Conservation (phyloP, 1,140 invertebrate species). For the Drosophila insularis region DNA sequence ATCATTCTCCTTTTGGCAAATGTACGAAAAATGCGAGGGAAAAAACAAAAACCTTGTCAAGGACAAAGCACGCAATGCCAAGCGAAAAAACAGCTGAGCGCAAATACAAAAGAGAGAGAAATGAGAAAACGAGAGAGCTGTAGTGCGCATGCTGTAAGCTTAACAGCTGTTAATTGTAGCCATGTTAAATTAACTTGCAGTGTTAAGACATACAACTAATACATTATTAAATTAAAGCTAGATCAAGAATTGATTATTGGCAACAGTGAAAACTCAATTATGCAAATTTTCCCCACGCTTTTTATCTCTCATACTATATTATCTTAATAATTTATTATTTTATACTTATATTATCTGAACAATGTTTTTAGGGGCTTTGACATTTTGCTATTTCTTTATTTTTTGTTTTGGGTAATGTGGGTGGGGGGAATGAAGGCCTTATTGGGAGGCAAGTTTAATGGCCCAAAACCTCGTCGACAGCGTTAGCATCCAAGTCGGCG, state of each 20-base stretch:
- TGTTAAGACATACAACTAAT: neutral
- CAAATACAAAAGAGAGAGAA: constrained; percentile 21
- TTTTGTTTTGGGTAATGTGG: neutral
- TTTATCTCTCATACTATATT: neutral
- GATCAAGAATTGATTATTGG: constrained; percentile 52
- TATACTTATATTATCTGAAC: constrained; percentile 18
- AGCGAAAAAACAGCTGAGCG: constrained; percentile 70
- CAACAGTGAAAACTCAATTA: neutral
- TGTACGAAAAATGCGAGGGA: constrained; percentile 45
- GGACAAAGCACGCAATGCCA: constrained; percentile 72
- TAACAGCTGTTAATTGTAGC: constrained; percentile 20
- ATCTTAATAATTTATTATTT: constrained; percentile 13
- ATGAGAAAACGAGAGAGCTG: neutral
- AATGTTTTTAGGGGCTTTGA: constrained; percentile 56
- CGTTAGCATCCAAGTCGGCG: neutral
- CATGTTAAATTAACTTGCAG: constrained; percentile 9
- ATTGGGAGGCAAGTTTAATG: constrained; percentile 39
- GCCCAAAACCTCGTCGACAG: constrained; percentile 2
- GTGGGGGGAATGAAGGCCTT: neutral
- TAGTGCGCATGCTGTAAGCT: constrained; percentile 55
- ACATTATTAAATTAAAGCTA: neutral
- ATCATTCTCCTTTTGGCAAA: constrained; percentile 11
- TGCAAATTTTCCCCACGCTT: neutral
- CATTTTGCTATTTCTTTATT: constrained; percentile 23
- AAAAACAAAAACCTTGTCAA: constrained; percentile 81